Evolutionary conservation across 2,888 invertebrate genomes (phyloP).

Genomic region (Harmothoe impar): DNA sequence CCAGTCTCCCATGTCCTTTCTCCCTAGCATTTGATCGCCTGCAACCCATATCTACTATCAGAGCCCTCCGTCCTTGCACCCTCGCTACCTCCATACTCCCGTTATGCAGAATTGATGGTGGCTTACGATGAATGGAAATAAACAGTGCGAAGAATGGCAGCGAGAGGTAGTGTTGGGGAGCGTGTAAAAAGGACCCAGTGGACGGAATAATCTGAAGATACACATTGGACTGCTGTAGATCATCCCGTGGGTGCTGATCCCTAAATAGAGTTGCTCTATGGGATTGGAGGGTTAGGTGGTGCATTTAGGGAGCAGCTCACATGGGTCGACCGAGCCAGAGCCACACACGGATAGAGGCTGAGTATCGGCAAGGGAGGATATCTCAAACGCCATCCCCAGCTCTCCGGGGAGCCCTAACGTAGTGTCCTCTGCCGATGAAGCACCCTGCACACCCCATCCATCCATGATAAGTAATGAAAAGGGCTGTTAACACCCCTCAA

Average conservation of each 20-base stretch:
- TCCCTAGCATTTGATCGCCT: not conserved
- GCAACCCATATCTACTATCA: no score
- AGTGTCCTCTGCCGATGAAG: not conserved
- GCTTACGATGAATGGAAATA: not conserved
- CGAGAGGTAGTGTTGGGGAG: not conserved
- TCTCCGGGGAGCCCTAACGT: slow-evolving; percentile 19
- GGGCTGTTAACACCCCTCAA: slow-evolving; percentile 18
- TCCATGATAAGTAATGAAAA: slow-evolving; percentile 34
- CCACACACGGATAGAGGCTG: slow-evolving; percentile 23
- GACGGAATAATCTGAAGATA: slow-evolving; percentile 35
- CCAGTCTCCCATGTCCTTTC: not conserved
- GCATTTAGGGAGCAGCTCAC: not conserved
- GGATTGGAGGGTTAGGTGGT: not conserved
- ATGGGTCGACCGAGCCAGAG: not conserved
- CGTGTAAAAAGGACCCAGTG: not conserved
- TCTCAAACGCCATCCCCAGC: slow-evolving; percentile 35
- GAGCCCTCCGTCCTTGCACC: no score
- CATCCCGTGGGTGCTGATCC: not conserved
- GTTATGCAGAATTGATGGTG: not conserved
- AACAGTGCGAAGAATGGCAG: slow-evolving; percentile 7
- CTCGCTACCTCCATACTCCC: not conserved
- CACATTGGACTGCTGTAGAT: slow-evolving; percentile 21
- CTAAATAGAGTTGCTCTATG: not conserved
- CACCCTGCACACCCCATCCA: not conserved
- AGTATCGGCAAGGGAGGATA: slow-evolving; percentile 20